Conservation (phyloP, 2,888 invertebrate species). For the Hymenopus coronatus region DNA sequence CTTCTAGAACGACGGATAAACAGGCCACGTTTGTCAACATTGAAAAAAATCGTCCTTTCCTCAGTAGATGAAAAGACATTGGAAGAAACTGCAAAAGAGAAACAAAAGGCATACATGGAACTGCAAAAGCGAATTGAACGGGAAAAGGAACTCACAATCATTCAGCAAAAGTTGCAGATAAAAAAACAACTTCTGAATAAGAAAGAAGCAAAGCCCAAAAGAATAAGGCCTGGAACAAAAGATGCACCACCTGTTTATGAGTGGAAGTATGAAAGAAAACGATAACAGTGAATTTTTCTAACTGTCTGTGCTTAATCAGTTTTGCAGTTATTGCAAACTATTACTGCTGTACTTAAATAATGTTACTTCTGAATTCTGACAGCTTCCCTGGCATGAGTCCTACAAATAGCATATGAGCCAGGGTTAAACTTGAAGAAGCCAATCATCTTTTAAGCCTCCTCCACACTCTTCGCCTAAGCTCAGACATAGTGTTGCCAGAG, state of each 20-base stretch:
- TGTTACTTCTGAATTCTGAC: no score
- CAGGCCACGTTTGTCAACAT: constrained; percentile 31
- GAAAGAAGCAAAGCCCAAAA: constrained; percentile 57
- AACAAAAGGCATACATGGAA: constrained; percentile 68
- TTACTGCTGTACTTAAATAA: no score
- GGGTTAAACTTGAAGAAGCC: no score
- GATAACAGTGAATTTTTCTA: constrained; percentile 49
- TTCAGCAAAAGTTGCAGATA: constrained; percentile 77
- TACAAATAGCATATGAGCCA: no score
- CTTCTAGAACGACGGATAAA: constrained; percentile 62
- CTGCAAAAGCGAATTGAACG: constrained; percentile 72
- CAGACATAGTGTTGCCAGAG: no score
- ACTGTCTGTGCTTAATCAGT: no score
- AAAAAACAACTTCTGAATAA: constrained; percentile 65
- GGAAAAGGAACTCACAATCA: constrained; percentile 69
- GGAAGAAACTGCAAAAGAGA: constrained; percentile 55
- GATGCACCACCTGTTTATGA: constrained; percentile 70
- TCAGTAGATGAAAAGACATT: constrained; percentile 43
- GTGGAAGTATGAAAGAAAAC: constrained; percentile 80
- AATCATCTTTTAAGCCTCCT: no score
- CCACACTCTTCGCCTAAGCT: no score
- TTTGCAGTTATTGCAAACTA: no score
- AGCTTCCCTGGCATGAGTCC: no score
- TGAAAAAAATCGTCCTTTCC: constrained; percentile 36
- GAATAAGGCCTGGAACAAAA: constrained; percentile 61